A percentile compares a stretch with the other conserved stretches of the same genome.
These are phyloP conservation scores for Macrobrachium rosenbergii DNA, from an alignment of 1,140 invertebrate genomes.

Conservation along the genomic window DNA sequence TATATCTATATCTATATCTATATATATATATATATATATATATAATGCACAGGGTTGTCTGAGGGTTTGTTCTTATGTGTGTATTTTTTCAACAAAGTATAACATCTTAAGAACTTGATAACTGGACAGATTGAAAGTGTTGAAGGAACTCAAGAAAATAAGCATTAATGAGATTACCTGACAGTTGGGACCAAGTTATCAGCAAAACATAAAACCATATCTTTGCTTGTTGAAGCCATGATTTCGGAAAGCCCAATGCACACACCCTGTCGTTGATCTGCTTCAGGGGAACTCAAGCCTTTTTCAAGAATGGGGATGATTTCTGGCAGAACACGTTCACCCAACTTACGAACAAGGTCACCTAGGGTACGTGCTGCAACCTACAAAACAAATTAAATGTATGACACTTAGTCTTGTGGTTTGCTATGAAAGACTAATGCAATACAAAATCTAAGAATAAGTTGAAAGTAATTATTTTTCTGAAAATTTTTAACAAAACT, in stretches of 20 bases:
- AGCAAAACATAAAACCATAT: conserved; percentile 94
- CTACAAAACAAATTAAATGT: conserved; percentile 68
- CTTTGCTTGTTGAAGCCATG: conserved; percentile 94
- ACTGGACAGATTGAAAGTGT: neutral
- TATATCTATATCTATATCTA: too few relatives aligned
- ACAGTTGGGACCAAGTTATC: conserved; percentile 98
- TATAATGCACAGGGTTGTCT: too few relatives aligned
- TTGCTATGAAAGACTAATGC: too few relatives aligned
- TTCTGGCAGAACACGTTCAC: conserved; percentile 96
- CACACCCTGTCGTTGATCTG: conserved; percentile 97
- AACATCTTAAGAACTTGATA: too few relatives aligned
- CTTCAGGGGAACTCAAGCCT: conserved; percentile 89
- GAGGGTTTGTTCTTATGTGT: too few relatives aligned
- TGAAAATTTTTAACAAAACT: too few relatives aligned
- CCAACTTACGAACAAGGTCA: conserved; percentile 96
- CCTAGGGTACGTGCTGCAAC: conserved; percentile 96
- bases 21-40: too few relatives aligned
- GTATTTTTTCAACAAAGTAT: too few relatives aligned
- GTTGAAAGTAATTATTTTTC: too few relatives aligned
- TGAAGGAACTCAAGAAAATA: neutral
- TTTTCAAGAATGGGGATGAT: conserved; percentile 97
- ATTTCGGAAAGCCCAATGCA: conserved; percentile 99
- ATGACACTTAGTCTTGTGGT: too few relatives aligned
- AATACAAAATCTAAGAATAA: too few relatives aligned
- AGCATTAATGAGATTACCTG: conserved; percentile 69